Base-by-base conservation (phyloP, 2,113 vertebrate genomes). In the Cairina moschata region DNA sequence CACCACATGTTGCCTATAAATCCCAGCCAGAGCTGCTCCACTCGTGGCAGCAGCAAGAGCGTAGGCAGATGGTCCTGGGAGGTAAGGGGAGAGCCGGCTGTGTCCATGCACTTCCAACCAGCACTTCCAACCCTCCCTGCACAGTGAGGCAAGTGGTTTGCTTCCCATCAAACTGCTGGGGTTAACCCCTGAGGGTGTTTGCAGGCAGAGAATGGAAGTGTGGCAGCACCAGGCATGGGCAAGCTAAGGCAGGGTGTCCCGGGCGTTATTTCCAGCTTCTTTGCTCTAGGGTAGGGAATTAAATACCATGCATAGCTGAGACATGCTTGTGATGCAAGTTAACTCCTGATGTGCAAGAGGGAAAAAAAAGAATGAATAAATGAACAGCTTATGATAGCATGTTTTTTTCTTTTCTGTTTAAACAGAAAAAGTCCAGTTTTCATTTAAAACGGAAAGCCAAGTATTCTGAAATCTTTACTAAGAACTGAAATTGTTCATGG, bases 21-120 rank as follows among this genome's bases (percentile, higher is more conserved):
- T 32, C 2, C 0, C 10, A 91, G 58, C 2, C 1, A 40, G 56
- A 79, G 22, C 8, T 7, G 8, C 22, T 72, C 25, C 80, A 4
- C 18, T 16, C 1, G 2, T 4, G 0, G 40, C 9, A 0, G 48
- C 31, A 3, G 58, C 1, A 11, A 40, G 56, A 81, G 38, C 13
- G 2, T 26, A 3, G 40, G 42, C 2, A 0, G 13, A 58, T 8
- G 3, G 38, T 52, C 23, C 54, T 67, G n/a, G 38, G 3, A 95
- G 86, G 91, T 93, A 21, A 93, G 38, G 26, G 26, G 62, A 29
- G 25, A 40, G 17, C 17, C 7, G 13, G 62, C 6, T 1, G 6
- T 13, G 15, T 40, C 36, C 4, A 1, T 29, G 17, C 17, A 26
- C 17, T 28, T 10, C 17, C 26, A 28, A 36, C 11, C 17, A 28